A percentile compares a stretch with the other conserved stretches of the same genome.
These are phyloP conservation scores for Uria lomvia DNA, from an alignment of 2,113 vertebrate species.

Conservation along the genomic window DNA sequence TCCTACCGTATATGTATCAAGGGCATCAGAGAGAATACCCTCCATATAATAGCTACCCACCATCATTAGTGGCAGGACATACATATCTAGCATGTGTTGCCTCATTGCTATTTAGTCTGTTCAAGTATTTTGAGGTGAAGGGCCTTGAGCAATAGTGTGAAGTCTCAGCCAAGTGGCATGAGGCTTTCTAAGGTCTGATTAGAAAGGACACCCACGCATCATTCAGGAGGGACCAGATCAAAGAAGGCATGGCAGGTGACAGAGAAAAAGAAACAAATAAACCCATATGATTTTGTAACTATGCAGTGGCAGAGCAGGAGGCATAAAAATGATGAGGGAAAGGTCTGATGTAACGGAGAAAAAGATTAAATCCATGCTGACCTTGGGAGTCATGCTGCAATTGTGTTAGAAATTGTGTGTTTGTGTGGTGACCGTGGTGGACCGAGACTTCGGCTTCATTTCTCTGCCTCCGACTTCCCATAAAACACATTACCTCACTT, in stretches of 20 bases:
- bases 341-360: background rate
- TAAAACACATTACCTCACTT: background rate
- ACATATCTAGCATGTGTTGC: background rate
- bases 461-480: background rate
- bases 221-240: background rate
- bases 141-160: background rate
- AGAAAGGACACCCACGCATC: background rate
- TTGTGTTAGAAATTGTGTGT: background rate
- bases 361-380: background rate
- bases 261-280: background rate
- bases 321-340: background rate
- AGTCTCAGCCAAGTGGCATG: background rate
- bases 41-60: constrained; percentile 3
- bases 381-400: background rate
- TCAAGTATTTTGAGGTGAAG: constrained; percentile 41
- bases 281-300: background rate
- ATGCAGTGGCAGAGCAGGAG: background rate
- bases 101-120: background rate
- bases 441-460: background rate
- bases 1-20: constrained; percentile 35
- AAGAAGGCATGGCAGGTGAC: background rate
- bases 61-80: constrained; percentile 23
- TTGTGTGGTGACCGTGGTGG: background rate
- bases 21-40: constrained; percentile 46
- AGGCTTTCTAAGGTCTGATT: background rate